Evolutionary conservation across 2,888 invertebrate species (phyloP).

Genomic region (Melipona bicolor): DNA sequence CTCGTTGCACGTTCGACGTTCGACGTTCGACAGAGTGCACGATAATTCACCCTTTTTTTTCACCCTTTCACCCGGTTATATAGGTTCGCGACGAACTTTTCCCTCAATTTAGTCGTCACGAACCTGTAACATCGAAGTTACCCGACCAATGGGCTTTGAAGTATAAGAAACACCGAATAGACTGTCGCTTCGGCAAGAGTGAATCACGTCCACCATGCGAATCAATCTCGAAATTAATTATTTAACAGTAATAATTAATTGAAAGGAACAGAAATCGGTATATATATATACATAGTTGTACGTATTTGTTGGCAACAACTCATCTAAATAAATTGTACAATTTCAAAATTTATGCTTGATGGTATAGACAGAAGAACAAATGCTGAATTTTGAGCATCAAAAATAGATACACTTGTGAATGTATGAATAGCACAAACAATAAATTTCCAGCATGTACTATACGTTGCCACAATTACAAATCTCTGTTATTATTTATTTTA

Average conservation of each 20-base stretch:
- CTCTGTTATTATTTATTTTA: too few relatives aligned
- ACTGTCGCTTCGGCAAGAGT: slow-evolving; percentile 36
- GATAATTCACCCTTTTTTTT: slow-evolving; percentile 24
- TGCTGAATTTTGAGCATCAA: too few relatives aligned
- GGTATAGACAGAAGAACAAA: too few relatives aligned
- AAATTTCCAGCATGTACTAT: too few relatives aligned
- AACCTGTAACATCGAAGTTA: slow-evolving; percentile 33
- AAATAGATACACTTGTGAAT: too few relatives aligned
- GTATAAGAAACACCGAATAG: slow-evolving; percentile 21
- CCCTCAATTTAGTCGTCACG: slow-evolving; percentile 58
- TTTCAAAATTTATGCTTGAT: too few relatives aligned
- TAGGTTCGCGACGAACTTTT: slow-evolving; percentile 54
- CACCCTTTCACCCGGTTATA: slow-evolving; percentile 36
- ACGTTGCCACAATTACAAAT: too few relatives aligned
- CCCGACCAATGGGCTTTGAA: slow-evolving; percentile 24
- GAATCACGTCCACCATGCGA: slow-evolving; percentile 72
- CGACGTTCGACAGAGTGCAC: background rate
- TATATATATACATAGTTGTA: too few relatives aligned
- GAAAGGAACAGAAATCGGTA: too few relatives aligned
- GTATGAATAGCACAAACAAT: too few relatives aligned
- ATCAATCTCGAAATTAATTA: slow-evolving; percentile 31
- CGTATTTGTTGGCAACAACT: too few relatives aligned
- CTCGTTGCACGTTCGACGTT: slow-evolving; percentile 4
- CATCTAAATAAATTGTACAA: too few relatives aligned
- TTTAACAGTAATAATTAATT: background rate